phyloP scores from a whole-genome alignment of 2,113 vertebrate genomes.

The Oncorhynchus gorbuscha region DNA sequence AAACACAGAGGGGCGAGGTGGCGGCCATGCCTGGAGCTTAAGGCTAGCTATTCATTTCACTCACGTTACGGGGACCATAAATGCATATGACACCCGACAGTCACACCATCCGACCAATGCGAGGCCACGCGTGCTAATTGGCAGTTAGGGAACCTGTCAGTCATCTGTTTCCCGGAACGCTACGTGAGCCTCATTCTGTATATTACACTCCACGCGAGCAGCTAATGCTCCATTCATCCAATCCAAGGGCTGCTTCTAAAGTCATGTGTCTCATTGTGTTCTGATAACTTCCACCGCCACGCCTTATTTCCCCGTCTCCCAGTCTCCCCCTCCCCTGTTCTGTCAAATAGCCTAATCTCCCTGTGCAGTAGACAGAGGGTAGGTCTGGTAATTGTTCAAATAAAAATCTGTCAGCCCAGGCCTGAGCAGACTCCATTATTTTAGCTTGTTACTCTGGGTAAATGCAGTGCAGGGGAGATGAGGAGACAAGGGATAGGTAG shows the following conservation, averaged over 20 bases:
- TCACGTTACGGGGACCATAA: slow-evolving; percentile 6
- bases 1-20: neutral
- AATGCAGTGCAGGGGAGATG: neutral
- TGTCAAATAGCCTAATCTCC: slow-evolving; percentile 30
- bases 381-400: slow-evolving; percentile 45
- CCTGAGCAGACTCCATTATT: slow-evolving; percentile 52
- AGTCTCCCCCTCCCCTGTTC: neutral
- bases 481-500: neutral
- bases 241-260: slow-evolving; percentile 8
- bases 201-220: slow-evolving; percentile 7
- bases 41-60: neutral
- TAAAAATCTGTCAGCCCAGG: slow-evolving; percentile 57
- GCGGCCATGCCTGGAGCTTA: slow-evolving; percentile 8
- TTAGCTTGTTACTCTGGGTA: slow-evolving; percentile 13
- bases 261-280: slow-evolving; percentile 21
- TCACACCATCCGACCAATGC: slow-evolving; percentile 37
- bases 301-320: neutral
- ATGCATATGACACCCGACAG: slow-evolving; percentile 34
- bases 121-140: slow-evolving; percentile 44
- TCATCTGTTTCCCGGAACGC: slow-evolving; percentile 24
- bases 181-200: slow-evolving; percentile 30
- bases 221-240: slow-evolving; percentile 18
- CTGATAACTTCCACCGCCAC: slow-evolving; percentile 10
- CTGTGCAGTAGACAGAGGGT: slow-evolving; percentile 7
- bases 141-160: slow-evolving; percentile 40